A percentile compares a stretch with the other conserved stretches of the same genome.
These are phyloP conservation scores for Pseudomyrmex flavicornis DNA, from an alignment of 1,140 invertebrate genomes.

Conservation along the genomic window DNA sequence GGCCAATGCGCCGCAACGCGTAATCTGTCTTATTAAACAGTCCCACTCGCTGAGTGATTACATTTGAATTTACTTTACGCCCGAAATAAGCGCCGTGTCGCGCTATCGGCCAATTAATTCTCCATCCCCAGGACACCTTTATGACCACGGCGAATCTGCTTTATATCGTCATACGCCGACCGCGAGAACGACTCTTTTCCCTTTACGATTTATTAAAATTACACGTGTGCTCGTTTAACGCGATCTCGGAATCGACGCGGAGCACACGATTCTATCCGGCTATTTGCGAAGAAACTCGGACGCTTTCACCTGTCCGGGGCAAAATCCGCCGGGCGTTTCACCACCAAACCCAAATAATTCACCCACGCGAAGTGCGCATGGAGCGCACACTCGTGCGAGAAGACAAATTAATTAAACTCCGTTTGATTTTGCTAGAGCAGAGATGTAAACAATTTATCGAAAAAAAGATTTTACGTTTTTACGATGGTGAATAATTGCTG, in stretches of 20 bases:
- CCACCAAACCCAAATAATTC: slow-evolving; percentile 14
- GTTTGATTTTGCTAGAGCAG: background rate
- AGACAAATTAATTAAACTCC: slow-evolving; percentile 9
- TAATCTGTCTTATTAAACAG: slow-evolving; percentile 62
- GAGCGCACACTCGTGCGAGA: background rate
- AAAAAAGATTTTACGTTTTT: background rate
- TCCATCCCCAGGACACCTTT: slow-evolving; percentile 49
- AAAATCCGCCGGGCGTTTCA: background rate
- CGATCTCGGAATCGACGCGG: background rate
- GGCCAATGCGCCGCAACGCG: slow-evolving; percentile 25
- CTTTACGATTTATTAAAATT: background rate
- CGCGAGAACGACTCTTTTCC: slow-evolving; percentile 10
- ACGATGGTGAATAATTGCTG: slow-evolving; percentile 24
- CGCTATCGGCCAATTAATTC: slow-evolving; percentile 57
- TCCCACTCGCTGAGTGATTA: slow-evolving; percentile 45
- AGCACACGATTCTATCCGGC: background rate
- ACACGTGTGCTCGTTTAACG: background rate
- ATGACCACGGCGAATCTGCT: slow-evolving; percentile 56
- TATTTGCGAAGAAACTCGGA: slow-evolving; percentile 20
- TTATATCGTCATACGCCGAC: slow-evolving; percentile 16
- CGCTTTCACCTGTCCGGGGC: slow-evolving; percentile 10
- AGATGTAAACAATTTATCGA: background rate
- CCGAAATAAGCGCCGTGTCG: slow-evolving; percentile 44
- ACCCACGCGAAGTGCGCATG: background rate
- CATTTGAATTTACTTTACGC: slow-evolving; percentile 54